Base-by-base conservation (phyloP, 2,888 invertebrate genomes). In the Zygogramma bicolorata region DNA sequence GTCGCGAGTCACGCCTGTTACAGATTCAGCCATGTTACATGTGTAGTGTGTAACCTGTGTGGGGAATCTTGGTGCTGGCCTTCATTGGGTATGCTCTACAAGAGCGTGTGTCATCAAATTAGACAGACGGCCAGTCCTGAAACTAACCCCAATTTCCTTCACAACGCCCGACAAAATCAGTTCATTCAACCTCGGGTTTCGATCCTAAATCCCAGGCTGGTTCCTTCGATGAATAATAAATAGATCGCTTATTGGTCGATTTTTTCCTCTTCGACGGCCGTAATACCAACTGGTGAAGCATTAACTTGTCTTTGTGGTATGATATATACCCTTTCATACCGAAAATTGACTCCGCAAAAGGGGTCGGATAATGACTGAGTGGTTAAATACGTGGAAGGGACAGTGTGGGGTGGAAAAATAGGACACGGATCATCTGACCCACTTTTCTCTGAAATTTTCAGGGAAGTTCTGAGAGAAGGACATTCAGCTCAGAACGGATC, bases 61-160 rank as follows among this genome's bases (percentile, higher is more conserved):
- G 67, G 73, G 71, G 40, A n/a, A n/a, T n/a, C 58, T 67, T 58
- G 31, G 31, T 27, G 73, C 31, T 59, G 65, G 65, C 73, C 75
- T 76, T 74, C 75, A 75, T 75, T 75, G 65, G 73, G 73, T 77
- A 77, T 75, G 75, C 74, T 73, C 70, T 69, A 77, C 77, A 77
- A 75, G 77, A 60, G 72, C 71, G 70, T 65, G 57, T 68, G 65
- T 77, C 75, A 74, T 77, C 71, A 75, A 74, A 75, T 75, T 75
- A 77, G 73, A 77, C 75, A 71, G 73, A 75, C 73, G 75, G 73
- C 67, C 63, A 65, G 70, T 65, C 70, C 70, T 42, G 27, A 70
- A 70, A 65, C 70, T 61, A 70, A 70, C 70, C 70, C 65, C 60
- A 70, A 70, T 70, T 70, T 70, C 70, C 70, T 65, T 65, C 46